phyloP scores from a whole-genome alignment of 2,113 vertebrate species.

The Ascaphus truei region DNA sequence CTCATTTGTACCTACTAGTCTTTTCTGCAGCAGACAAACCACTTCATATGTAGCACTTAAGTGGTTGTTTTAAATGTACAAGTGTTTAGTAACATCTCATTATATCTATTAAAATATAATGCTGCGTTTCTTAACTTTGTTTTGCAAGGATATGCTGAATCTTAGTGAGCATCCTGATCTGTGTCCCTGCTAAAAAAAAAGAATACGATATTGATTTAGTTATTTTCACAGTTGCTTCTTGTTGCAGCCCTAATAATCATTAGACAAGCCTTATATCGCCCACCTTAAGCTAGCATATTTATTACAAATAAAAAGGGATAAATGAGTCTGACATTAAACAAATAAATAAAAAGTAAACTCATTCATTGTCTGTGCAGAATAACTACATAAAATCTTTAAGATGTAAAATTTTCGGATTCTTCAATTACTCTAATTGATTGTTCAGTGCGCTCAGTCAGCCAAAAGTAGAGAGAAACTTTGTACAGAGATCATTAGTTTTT shows the following conservation, averaged over 20 bases:
- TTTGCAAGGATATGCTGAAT: constrained; percentile 45
- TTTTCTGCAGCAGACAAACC: no score
- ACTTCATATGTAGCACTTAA: no score
- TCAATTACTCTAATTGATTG: constrained; percentile 97
- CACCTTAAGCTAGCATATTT: constrained; percentile 26
- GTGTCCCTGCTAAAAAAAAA: constrained; percentile 50
- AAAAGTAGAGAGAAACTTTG: constrained; percentile 99
- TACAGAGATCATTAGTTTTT: constrained; percentile 99
- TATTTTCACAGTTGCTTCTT: constrained; percentile 36
- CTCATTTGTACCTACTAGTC: no score
- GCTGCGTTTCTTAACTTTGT: constrained; percentile 39
- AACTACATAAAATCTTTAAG: constrained; percentile 39
- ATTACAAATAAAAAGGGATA: constrained; percentile 41
- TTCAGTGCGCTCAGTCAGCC: constrained; percentile 86
- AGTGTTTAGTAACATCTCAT: no score
- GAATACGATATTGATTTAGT: constrained; percentile 51
- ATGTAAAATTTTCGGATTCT: constrained; percentile 65
- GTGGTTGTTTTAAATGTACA: no score
- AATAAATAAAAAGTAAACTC: constrained; percentile 33
- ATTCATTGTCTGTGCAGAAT: constrained; percentile 38
- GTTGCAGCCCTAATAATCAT: constrained; percentile 40
- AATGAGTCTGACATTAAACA: constrained; percentile 36
- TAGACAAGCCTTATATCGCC: constrained; percentile 32
- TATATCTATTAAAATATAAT: not conserved
- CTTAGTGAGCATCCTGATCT: constrained; percentile 30